Base-by-base conservation (phyloP, 2,888 invertebrate species). In the Exephanes ischioxanthus region DNA sequence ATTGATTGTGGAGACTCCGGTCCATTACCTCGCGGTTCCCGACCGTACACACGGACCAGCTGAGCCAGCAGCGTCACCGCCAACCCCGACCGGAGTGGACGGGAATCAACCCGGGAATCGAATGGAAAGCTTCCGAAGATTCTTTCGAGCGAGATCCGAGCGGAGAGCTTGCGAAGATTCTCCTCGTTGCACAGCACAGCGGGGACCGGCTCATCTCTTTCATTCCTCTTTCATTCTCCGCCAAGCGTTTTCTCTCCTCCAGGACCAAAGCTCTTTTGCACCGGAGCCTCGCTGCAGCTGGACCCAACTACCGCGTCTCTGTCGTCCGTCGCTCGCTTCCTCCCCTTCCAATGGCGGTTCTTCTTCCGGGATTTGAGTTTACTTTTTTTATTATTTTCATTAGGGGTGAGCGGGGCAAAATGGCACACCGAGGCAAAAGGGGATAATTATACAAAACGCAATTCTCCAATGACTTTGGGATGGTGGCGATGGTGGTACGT, bases 1-100 rank as follows among this genome's bases (percentile, higher is more conserved):
- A 84, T 84, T 72, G 80, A 76, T 84, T 84, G 80, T 80, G 22
- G 41, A 53, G 80, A 80, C 77, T 68, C 66, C 72, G 76, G 76
- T 76, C 84, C 80, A 84, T 80, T 84, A 80, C 80, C 63, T 63
- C 55, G 67, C 22, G 45, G 71, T 53, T 30, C 30, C 33, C 61
- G 61, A 61, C 7, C 37, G 51, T 61, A 41, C 76, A 41, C n/a
- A 41, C 51, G 51, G 58, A 51, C 67, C 75, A 22, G 70, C 71
- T 58, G 71, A 22, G 33, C 82, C 19, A 67, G 71, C 66, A 67
- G 41, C 37, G 70, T 61, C 70, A 33, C 45, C 41, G 22, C 55
- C n/a, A 58, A 61, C 26, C 26, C 26, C 7, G 45, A 16, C 53
- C 11, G 19, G 41, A 48, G 22, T 45, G 75, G 48, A 48, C 61